Evolutionary conservation across 2,797 vertebrate genomes (phyloP), one percentile per base, ranked within the genome.

Genomic region (Brotula barbata): DNA sequence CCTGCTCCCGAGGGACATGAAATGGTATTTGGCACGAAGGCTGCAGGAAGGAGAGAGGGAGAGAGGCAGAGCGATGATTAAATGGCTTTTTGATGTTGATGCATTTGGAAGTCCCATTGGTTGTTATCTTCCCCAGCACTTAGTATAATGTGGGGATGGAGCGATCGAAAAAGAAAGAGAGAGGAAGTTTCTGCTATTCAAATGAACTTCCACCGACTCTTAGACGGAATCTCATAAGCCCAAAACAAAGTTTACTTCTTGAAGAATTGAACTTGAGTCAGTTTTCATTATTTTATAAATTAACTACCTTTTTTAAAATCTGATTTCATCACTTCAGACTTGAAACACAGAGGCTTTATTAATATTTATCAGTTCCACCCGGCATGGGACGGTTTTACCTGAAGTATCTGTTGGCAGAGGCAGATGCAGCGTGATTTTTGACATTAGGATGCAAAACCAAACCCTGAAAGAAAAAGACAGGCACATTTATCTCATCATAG

Each of bases 81-180:
- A 87, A 87, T 85, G 75, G 81, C 77, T 79, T 82, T 87, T 87
- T 87, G 83, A 88, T 85, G 83, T 56, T 75, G 76, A 80, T 83
- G 75, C 79, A 68, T 86, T 73, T 70, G 62, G 83, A 87, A 68
- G 78, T 83, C 85, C 74, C 81, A 52, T 80, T 80, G 82, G 77
- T 68, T 84, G 75, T 76, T 85, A 84, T 87, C 81, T 77, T 73
- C 58, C 57, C n/a, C 36, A 68, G 77, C 72, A 82, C 83, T 83
- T 73, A 77, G 68, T 50, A 40, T 77, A 79, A 83, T 80, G 63
- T 61, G 71, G 70, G 68, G 64, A 72, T 10, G 45, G 60, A 55
- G 22, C 23, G 60, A 25, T 17, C 58, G 55, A 49, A 25, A 21
- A 37, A 64, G 45, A 50, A 19, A 58, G 33, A 45, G 45, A 20